Base-by-base conservation (phyloP, 2,113 vertebrate genomes). In the Arenaria interpres region DNA sequence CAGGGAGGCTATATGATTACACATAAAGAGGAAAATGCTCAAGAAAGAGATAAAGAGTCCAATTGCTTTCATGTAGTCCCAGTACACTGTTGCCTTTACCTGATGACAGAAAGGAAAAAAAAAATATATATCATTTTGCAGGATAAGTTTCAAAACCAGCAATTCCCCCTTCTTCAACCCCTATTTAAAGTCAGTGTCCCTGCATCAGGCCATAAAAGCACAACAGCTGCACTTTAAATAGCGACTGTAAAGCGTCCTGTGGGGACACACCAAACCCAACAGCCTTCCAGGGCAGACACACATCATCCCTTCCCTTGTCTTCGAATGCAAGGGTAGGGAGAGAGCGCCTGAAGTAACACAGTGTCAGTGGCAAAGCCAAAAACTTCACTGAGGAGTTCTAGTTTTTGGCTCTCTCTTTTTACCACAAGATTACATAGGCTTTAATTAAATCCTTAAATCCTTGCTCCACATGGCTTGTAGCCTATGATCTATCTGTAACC, bases 51-150 rank as follows among this genome's bases (percentile, higher is more conserved):
- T 97, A 17, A 93, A 94, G 32, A 99, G 93, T 4, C 99, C 99
- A 4, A 99, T 99, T 48, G 99, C 99, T 88, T 98, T 99, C 98
- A 99, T 97, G 92, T 99, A 99, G 37, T 99, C 97, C 98, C 98
- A 99, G 97, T 99, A 99, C 84, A 99, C 99, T 0, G 98, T 91
- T 7, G 99, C 96, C 97, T 99, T 99, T 78, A 99, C 99, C 99
- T 99, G 96, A 51, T 73, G 43, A 54, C 4, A 22, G 28, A 81
- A 77, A 25, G 24, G 17, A 2, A 12, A 37, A 30, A 59, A 32
- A 50, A 15, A 41, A 30, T 50, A 27, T 28, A 37, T 35, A 7
- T 56, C 3, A 35, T 23, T 83, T n/a, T 37, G 37, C 23, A 75
- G 27, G 51, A 9, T 4, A n/a, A 23, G 39, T 57, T 71, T 89